Evolutionary conservation across 2,888 invertebrate species (phyloP), one percentile per base, ranked within the genome.

Genomic region (Folsomia candida): DNA sequence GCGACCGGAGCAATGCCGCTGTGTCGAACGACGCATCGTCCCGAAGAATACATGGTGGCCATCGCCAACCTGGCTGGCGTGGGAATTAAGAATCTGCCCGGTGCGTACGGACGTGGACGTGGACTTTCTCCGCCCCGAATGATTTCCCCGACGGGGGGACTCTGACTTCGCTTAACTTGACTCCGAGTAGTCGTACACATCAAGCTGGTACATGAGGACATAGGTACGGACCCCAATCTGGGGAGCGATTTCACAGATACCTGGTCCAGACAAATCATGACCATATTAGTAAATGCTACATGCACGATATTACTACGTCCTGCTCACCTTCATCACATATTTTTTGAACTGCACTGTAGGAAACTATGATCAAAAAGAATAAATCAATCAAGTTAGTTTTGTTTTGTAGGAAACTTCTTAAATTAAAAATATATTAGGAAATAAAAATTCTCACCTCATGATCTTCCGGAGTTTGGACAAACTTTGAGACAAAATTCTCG

Each of bases 171-270:
- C 59, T 76, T 76, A 54, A 54, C 22, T n/a, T 54, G 54, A 24
- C 71, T 71, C 65, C 68, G 69, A 73, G 76, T 63, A 71, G 78
- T 67, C 70, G 76, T 71, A 75, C 76, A 67, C 65, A 77, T 29
- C 66, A 74, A 57, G 79, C 69, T 67, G 69, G 83, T 82, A 81
- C 89, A 89, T 65, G 82, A 82, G 65, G 82, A 82, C 66, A 90
- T 84, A 6, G 93, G 93, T 79, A 92, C 87, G 59, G 88, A 87
- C 74, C 90, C 89, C 79, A 89, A 87, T 57, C 94, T 86, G 26
- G 94, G 93, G 80, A 93, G 78, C 51, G 86, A 84, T 81, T 85
- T 84, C 57, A 87, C 86, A 22, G 84, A 84, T 69, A 86, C 86
- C 85, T 85, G 76, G 64, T 81, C 81, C 73, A 29, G 14, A 67